Evolutionary conservation across 2,797 vertebrate species (phyloP).

Genomic region (Rhinichthys osculus): DNA sequence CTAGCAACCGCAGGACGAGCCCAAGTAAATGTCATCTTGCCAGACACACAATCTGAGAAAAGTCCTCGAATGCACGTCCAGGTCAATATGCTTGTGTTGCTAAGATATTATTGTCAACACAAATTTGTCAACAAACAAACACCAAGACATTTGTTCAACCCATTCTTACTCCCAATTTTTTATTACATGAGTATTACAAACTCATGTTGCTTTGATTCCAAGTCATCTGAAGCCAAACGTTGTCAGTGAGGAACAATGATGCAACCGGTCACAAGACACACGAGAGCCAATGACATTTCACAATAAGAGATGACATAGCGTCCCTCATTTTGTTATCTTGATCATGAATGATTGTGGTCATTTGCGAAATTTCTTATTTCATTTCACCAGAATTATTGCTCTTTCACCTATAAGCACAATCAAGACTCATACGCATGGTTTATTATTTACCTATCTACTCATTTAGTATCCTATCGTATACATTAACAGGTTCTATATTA

Average conservation of each 20-base stretch:
- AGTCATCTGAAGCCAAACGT: not conserved
- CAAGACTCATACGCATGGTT: not conserved
- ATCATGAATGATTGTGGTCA: not conserved
- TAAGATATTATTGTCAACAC: not conserved
- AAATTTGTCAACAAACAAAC: not conserved
- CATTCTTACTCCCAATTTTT: not conserved
- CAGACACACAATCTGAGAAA: not conserved
- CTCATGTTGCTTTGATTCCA: not conserved
- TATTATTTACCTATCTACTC: not conserved
- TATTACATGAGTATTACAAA: not conserved
- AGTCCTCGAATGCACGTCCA: not conserved
- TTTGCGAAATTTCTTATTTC: not conserved
- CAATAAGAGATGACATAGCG: not conserved
- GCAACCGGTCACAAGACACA: not conserved
- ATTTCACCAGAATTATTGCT: not conserved
- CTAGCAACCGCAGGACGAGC: not conserved
- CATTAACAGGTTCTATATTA: not conserved
- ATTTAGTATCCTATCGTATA: not conserved
- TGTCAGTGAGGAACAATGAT: not conserved
- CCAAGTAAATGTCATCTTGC: not conserved
- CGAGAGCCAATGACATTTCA: not conserved
- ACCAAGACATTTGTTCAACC: not conserved
- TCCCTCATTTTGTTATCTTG: not conserved
- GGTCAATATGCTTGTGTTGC: not conserved
- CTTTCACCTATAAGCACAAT: not conserved